A percentile compares a stretch with the other conserved stretches of the same genome.
These are phyloP conservation scores for Micrasema longulum DNA, from an alignment of 1,140 invertebrate species.

Conservation along the genomic window DNA sequence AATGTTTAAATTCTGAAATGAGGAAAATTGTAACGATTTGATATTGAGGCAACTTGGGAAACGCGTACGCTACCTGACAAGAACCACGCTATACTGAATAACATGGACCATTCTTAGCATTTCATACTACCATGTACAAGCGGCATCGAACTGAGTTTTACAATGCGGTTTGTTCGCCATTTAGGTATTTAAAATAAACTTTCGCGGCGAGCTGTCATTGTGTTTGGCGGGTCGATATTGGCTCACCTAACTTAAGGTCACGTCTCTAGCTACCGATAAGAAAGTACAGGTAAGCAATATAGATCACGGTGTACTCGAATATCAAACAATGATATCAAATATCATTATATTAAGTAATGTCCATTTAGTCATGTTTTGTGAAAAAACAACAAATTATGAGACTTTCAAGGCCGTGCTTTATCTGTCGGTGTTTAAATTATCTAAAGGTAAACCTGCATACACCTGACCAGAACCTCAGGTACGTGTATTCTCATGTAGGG, in stretches of 20 bases:
- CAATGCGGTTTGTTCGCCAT: slow-evolving; percentile 20
- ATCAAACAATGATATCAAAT: no score
- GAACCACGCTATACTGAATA: slow-evolving; percentile 41
- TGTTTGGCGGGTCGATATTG: slow-evolving; percentile 29
- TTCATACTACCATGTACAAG: slow-evolving; percentile 4
- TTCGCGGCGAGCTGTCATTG: slow-evolving; percentile 20
- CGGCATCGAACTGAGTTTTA: slow-evolving; percentile 33
- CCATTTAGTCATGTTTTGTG: no score
- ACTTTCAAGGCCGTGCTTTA: no score
- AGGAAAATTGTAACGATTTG: background rate
- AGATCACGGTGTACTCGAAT: no score
- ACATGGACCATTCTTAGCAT: slow-evolving; percentile 10
- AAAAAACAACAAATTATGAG: no score
- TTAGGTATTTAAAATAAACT: slow-evolving; percentile 38
- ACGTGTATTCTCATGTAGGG: no score
- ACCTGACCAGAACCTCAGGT: no score
- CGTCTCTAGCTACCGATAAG: no score
- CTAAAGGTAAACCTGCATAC: no score
- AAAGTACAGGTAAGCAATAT: background rate
- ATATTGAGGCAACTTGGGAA: background rate
- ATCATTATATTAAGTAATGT: no score
- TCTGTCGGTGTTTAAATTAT: no score
- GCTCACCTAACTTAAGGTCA: background rate
- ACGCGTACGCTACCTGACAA: slow-evolving; percentile 43
- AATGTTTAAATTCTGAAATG: background rate